Evolutionary conservation across 1,140 invertebrate genomes (phyloP).

Genomic region (Drosophila pruinosa): DNA sequence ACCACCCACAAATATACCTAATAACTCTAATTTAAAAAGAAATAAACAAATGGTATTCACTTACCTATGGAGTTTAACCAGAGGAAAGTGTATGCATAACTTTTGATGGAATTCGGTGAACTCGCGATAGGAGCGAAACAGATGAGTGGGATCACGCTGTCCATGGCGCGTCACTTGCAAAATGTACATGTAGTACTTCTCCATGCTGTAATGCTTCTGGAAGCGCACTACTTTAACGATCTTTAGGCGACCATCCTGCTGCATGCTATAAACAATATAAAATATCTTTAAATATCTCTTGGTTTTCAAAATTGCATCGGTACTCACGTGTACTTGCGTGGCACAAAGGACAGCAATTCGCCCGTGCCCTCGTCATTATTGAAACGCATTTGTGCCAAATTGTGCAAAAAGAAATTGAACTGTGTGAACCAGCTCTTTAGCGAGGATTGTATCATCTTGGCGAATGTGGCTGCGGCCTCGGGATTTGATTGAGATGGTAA

Average conservation of each 20-base stretch:
- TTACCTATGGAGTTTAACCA: constrained; percentile 93
- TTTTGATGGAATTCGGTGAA: constrained; percentile 98
- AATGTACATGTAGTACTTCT: constrained; percentile 99
- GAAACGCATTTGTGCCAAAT: constrained; percentile 96
- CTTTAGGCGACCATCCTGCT: constrained; percentile 94
- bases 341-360: constrained; percentile 95
- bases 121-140: constrained; percentile 97
- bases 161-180: constrained; percentile 93
- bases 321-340: constrained; percentile 94
- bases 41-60: constrained; percentile 23
- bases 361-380: constrained; percentile 92
- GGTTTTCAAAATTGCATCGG: not conserved
- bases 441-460: constrained; percentile 95
- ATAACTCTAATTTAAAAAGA: too few relatives aligned
- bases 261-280: constrained; percentile 86
- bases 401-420: constrained; percentile 99
- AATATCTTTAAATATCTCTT: not conserved
- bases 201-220: constrained; percentile 97
- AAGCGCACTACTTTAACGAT: constrained; percentile 93
- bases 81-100: constrained; percentile 94
- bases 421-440: constrained; percentile 95
- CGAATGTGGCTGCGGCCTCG: constrained; percentile 96
- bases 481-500: constrained; percentile 95
- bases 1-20: too few relatives aligned
- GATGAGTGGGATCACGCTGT: constrained; percentile 91